phyloP scores from a whole-genome alignment of 92 coral and sea anemone genomes.

The Montipora capitata region DNA sequence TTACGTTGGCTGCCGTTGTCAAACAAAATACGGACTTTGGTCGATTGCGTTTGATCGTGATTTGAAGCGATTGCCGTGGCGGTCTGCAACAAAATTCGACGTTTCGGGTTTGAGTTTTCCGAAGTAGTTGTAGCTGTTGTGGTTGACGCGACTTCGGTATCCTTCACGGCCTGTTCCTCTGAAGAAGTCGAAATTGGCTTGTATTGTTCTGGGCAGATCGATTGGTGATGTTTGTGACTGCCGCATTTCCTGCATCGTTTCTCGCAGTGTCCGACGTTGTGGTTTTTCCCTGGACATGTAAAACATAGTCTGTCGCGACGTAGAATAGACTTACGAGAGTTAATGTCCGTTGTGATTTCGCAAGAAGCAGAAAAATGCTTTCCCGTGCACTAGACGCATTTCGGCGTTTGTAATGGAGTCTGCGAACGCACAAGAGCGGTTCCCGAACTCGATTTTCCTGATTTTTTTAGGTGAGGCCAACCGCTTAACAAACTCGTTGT shows the following conservation, averaged over 20 bases:
- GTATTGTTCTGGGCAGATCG: slow-evolving; percentile 49
- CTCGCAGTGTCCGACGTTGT: slow-evolving; percentile 20
- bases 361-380: slow-evolving; percentile 51
- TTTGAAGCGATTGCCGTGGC: slow-evolving; percentile 74
- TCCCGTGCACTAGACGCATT: no score
- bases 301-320: slow-evolving; percentile 15
- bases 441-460: no score
- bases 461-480: no score
- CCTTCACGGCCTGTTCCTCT: slow-evolving; percentile 2
- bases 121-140: slow-evolving; percentile 38
- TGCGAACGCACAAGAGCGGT: no score
- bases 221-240: slow-evolving; percentile 74
- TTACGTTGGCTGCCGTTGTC: slow-evolving; percentile 79
- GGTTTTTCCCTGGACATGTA: slow-evolving; percentile 5
- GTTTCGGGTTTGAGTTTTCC: slow-evolving; percentile 24
- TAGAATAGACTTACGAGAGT: background rate
- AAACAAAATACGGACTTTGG: slow-evolving; percentile 66
- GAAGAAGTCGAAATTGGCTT: background rate
- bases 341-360: slow-evolving; percentile 25
- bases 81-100: slow-evolving; percentile 54
- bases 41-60: slow-evolving; percentile 47
- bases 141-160: background rate
- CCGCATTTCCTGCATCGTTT: slow-evolving; percentile 65
- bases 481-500: no score
- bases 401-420: no score